Evolutionary conservation across 2,797 vertebrate genomes (phyloP).

Genomic region (Chrysocyon brachyurus): DNA sequence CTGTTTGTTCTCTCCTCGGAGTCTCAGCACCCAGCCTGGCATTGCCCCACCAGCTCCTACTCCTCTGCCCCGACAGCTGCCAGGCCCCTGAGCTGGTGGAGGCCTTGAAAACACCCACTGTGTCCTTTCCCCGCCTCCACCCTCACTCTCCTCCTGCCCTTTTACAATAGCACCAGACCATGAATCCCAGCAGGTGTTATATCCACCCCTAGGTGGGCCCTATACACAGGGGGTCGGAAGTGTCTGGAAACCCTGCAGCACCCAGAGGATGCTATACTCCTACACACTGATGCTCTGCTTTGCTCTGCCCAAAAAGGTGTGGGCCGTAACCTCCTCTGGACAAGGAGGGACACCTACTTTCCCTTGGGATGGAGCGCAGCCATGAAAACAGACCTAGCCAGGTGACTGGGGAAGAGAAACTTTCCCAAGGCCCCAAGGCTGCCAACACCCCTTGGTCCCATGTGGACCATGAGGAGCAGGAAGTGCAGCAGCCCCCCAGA

Average conservation of each 20-base stretch:
- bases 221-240: background rate
- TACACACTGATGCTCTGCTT: background rate
- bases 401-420: conserved; percentile 41
- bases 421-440: background rate
- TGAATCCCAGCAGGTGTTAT: background rate
- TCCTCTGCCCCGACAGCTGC: background rate
- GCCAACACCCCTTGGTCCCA: background rate
- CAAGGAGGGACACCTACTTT: conserved; percentile 8
- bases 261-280: background rate
- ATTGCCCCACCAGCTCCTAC: background rate
- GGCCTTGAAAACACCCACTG: background rate
- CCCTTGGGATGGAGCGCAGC: conserved; percentile 3
- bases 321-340: background rate
- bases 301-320: background rate
- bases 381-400: conserved; percentile 23
- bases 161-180: background rate
- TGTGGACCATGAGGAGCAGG: background rate
- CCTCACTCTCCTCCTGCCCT: background rate
- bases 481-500: background rate
- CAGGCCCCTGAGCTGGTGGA: background rate
- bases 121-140: background rate
- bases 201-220: background rate
- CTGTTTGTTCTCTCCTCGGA: background rate
- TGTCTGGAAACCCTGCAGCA: background rate
- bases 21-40: background rate